Base-by-base conservation (phyloP, 1,140 invertebrate genomes). In the Dendroctonus valens region DNA sequence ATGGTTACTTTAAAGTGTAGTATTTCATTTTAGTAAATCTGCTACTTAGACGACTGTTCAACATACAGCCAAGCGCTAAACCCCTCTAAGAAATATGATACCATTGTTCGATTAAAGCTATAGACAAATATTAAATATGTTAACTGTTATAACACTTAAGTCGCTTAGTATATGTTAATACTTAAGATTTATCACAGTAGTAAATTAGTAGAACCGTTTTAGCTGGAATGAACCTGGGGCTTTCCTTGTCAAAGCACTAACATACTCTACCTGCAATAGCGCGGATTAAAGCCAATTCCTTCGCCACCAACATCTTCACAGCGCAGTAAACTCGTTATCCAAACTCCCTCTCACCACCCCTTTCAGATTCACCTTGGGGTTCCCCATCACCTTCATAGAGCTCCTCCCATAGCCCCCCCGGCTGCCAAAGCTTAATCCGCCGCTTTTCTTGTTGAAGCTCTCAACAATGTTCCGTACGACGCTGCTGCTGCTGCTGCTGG, bases 381-480 rank as follows among this genome's bases (percentile, higher is more conserved):
- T 64, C 3, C 67, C 67, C 0, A 66, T 54, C 2, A 72, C 63
- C 59, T 77, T 77, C 12, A 77, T 48, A 8, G 76, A 77, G 66
- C 76, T 72, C 58, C 77, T 53, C 5, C 75, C 77, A 57, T 68
- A 78, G 37, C 59, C 59, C 6, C 59, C 59, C 26, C 77, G 62
- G 11, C 59, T 68, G 1, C 70, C 63, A 44, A 74, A 74, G 44
- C 71, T 70, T 7, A 76, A 72, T 6, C 65, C 68, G 8, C 64
- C 67, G 9, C 75, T 74, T 59, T 75, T 76, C 26, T 68, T 69
- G 67, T 78, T 77, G 9, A 78, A 70, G 52, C 69, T 76, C 41
- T 78, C 74, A 11, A 78, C 76, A 2, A 78, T 76, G 54, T 73
- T 78, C 41, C 65, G 70, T 12, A 78, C 77, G 8, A 77, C 41